Conservation (phyloP, 2,113 vertebrate species). For the Pomatostomus ruficeps region DNA sequence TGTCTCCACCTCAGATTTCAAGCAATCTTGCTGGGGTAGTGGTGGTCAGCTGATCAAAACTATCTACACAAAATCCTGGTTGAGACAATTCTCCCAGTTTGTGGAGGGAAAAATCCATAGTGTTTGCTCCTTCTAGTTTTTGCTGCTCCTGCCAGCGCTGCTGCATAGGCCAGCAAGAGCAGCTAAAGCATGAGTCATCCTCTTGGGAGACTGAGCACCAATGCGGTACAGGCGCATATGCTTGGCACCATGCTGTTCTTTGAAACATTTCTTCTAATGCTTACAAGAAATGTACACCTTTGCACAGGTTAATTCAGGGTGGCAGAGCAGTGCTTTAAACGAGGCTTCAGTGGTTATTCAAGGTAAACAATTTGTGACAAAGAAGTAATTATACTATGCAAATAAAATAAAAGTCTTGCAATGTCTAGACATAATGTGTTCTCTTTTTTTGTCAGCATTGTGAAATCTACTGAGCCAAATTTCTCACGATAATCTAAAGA, state of each 20-base stretch:
- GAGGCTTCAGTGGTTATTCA: slow-evolving; percentile 2
- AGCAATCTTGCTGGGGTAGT: background rate
- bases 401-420: background rate
- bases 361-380: slow-evolving; percentile 24
- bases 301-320: slow-evolving; percentile 20
- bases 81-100: background rate
- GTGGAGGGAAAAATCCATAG: background rate
- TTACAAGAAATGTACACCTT: background rate
- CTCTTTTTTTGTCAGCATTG: background rate
- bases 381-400: background rate
- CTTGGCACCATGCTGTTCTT: slow-evolving; percentile 33
- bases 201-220: slow-evolving; percentile 3
- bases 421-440: slow-evolving; percentile 5
- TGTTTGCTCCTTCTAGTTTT: background rate
- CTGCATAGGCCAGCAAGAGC: slow-evolving; percentile 8
- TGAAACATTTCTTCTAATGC: background rate
- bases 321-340: slow-evolving; percentile 29
- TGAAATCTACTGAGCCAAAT: slow-evolving; percentile 8
- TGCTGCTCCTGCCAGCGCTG: background rate
- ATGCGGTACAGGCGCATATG: background rate
- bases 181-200: slow-evolving; percentile 21
- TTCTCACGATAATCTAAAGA: slow-evolving; percentile 10
- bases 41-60: background rate
- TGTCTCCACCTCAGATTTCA: background rate
- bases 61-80: background rate